A percentile compares a stretch with the other conserved stretches of the same genome.
Evolutionary conservation across 2,888 invertebrate species (phyloP).

Genomic region (Shargacucullia verbasci): DNA sequence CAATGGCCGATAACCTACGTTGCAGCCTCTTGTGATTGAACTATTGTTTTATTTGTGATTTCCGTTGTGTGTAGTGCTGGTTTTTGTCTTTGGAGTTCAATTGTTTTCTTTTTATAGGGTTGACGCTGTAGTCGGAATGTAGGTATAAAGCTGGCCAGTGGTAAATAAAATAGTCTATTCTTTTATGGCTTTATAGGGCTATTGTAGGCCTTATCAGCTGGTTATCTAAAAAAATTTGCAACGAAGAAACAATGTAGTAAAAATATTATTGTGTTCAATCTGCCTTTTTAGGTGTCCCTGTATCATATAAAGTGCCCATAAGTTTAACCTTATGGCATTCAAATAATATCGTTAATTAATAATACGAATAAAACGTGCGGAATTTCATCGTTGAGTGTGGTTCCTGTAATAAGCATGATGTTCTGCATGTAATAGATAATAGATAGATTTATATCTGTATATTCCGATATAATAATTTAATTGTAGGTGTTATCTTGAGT

Average conservation of each 20-base stretch:
- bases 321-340: no score
- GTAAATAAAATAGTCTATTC: no score
- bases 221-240: no score
- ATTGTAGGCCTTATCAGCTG: no score
- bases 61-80: slow-evolving; percentile 24
- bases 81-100: slow-evolving; percentile 6
- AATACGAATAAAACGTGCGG: slow-evolving; percentile 7
- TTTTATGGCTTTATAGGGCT: no score
- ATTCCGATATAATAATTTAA: no score
- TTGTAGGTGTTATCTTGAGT: no score
- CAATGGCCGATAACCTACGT: slow-evolving; percentile 82
- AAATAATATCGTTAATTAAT: slow-evolving; percentile 1
- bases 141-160: neutral
- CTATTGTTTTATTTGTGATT: slow-evolving; percentile 53
- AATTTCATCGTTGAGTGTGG: neutral
- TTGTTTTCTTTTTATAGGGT: neutral
- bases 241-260: no score
- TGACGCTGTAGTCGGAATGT: neutral
- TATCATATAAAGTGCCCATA: no score
- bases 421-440: neutral
- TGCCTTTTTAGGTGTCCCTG: no score
- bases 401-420: slow-evolving; percentile 12
- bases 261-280: no score
- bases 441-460: no score
- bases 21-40: slow-evolving; percentile 60